Conservation (phyloP, 1,140 invertebrate species). For the Drosophila nigromelanica region DNA sequence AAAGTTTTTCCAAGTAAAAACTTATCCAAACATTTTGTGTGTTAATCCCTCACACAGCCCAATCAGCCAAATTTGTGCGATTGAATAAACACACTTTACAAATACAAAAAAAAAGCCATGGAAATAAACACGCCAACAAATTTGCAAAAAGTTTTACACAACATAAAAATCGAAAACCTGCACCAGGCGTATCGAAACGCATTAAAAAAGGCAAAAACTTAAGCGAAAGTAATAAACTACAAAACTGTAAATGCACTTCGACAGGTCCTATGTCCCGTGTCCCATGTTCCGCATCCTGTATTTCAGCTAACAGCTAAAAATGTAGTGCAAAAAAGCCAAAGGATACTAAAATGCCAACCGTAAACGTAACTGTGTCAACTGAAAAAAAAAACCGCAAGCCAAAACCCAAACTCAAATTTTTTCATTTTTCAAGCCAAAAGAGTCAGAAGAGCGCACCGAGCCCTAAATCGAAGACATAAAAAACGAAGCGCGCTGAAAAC, state of each 20-base stretch:
- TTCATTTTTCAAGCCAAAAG: slow-evolving; percentile 36
- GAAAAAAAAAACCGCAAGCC: slow-evolving; percentile 14
- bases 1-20: slow-evolving; percentile 26
- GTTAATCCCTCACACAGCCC: slow-evolving; percentile 30
- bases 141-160: slow-evolving; percentile 42
- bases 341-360: slow-evolving; percentile 58
- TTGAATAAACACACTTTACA: slow-evolving; percentile 31
- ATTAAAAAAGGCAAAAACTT: slow-evolving; percentile 56
- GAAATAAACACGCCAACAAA: slow-evolving; percentile 17
- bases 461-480: slow-evolving; percentile 65
- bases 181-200: slow-evolving; percentile 16
- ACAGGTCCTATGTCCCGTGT: slow-evolving; percentile 3
- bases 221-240: slow-evolving; percentile 73
- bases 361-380: slow-evolving; percentile 71
- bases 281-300: not conserved
- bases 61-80: slow-evolving; percentile 52
- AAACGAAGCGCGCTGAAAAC: slow-evolving; percentile 21
- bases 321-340: slow-evolving; percentile 56
- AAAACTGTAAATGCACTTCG: slow-evolving; percentile 64
- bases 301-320: slow-evolving; percentile 42
- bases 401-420: slow-evolving; percentile 34
- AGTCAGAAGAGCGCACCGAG: slow-evolving; percentile 33
- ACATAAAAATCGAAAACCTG: slow-evolving; percentile 55
- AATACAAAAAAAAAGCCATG: slow-evolving; percentile 5
- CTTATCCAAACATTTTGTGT: slow-evolving; percentile 45